Conservation (phyloP, 2,113 vertebrate species). For the Sylvia atricapilla region DNA sequence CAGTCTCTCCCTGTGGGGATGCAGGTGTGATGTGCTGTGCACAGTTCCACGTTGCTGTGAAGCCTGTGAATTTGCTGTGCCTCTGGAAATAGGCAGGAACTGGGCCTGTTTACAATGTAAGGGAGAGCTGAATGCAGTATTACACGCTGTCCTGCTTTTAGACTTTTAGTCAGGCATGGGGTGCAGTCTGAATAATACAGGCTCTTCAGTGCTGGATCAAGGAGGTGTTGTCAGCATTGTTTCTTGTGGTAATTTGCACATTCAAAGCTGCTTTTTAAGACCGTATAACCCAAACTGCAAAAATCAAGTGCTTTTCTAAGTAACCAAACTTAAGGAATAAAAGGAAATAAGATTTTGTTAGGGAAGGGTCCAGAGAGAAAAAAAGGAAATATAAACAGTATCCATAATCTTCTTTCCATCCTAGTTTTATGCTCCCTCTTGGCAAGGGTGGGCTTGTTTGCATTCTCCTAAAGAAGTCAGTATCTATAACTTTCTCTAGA, state of each 20-base stretch:
- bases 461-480: neutral
- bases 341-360: neutral
- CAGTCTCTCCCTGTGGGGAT: neutral
- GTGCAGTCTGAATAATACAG: neutral
- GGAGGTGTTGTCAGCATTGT: neutral
- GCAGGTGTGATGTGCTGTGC: fast-evolving
- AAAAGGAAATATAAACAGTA: neutral
- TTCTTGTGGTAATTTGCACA: neutral
- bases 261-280: neutral
- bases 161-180: neutral
- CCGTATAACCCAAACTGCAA: neutral
- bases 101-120: neutral
- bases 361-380: neutral
- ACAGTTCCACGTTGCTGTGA: neutral
- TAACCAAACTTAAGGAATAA: neutral
- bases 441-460: neutral
- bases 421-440: neutral
- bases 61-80: fast-evolving
- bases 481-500: neutral
- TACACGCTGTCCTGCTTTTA: neutral
- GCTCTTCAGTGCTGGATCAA: neutral
- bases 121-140: neutral
- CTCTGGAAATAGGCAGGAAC: neutral
- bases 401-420: neutral
- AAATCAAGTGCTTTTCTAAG: neutral